Evolutionary conservation across 2,797 vertebrate species (phyloP).

Genomic region (Pempheris klunzingeri): DNA sequence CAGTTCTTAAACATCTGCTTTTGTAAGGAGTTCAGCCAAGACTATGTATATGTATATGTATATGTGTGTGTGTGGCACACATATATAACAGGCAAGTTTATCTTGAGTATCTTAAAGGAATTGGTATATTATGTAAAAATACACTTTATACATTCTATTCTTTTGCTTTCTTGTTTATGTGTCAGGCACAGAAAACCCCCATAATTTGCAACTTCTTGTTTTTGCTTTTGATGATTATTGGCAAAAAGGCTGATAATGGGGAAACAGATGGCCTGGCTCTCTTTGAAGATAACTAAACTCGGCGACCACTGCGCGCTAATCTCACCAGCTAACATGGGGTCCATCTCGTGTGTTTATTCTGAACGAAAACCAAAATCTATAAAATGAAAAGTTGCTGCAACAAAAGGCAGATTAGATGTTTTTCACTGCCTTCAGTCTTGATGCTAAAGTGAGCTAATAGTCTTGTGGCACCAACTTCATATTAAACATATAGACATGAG

Average conservation of each 20-base stretch:
- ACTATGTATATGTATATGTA: too few relatives aligned
- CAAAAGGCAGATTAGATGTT: too few relatives aligned
- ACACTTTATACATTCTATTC: too few relatives aligned
- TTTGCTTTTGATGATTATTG: too few relatives aligned
- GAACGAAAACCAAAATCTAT: too few relatives aligned
- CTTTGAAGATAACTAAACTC: neutral
- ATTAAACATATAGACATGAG: neutral
- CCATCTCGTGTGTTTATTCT: too few relatives aligned
- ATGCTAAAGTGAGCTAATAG: neutral
- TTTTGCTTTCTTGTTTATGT: too few relatives aligned
- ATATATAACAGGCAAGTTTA: neutral
- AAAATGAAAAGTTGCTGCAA: too few relatives aligned
- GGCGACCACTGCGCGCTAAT: neutral
- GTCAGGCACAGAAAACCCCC: neutral
- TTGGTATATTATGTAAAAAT: too few relatives aligned
- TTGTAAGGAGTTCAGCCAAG: neutral
- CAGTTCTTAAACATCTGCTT: conserved; percentile 1
- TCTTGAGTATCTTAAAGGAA: neutral
- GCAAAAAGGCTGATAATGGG: neutral
- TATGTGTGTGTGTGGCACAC: too few relatives aligned
- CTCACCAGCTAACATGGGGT: neutral
- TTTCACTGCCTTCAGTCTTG: neutral
- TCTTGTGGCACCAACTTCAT: neutral
- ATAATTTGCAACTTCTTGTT: neutral
- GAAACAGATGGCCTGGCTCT: too few relatives aligned